Conservation (phyloP, 2,797 vertebrate species). For the Epinephelus coioides region DNA sequence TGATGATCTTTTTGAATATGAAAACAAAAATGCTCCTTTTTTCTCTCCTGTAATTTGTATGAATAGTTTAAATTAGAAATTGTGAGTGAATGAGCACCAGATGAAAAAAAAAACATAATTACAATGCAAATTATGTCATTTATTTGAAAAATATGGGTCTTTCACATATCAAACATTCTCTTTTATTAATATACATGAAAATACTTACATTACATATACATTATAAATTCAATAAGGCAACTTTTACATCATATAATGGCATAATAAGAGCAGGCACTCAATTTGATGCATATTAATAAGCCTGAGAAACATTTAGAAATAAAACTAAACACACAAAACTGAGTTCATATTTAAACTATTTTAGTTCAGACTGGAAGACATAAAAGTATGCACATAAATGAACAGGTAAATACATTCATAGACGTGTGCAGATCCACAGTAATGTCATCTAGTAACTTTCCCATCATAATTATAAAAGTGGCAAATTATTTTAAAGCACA, state of each 20-base stretch:
- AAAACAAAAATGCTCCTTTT: neutral
- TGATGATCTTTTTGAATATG: neutral
- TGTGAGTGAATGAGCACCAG: neutral
- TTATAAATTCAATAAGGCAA: neutral
- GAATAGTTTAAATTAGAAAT: neutral
- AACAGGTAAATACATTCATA: neutral
- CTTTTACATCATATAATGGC: neutral
- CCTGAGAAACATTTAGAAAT: neutral
- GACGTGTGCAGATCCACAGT: neutral
- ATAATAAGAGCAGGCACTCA: neutral
- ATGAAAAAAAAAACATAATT: slow-evolving; percentile 9
- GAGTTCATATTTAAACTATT: neutral
- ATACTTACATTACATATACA: too few relatives aligned
- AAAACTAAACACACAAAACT: neutral
- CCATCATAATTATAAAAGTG: neutral
- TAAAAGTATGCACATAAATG: neutral
- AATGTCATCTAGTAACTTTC: neutral
- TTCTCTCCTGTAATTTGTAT: slow-evolving; percentile 8
- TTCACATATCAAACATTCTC: too few relatives aligned
- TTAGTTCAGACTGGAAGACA: slow-evolving; percentile 4
- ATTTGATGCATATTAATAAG: neutral
- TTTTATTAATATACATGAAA: slow-evolving; percentile 1
- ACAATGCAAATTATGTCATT: neutral
- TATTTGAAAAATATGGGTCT: too few relatives aligned
- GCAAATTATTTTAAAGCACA: neutral